phyloP scores from a whole-genome alignment of 2,888 invertebrate genomes.

The Drosophila mayaguana region DNA sequence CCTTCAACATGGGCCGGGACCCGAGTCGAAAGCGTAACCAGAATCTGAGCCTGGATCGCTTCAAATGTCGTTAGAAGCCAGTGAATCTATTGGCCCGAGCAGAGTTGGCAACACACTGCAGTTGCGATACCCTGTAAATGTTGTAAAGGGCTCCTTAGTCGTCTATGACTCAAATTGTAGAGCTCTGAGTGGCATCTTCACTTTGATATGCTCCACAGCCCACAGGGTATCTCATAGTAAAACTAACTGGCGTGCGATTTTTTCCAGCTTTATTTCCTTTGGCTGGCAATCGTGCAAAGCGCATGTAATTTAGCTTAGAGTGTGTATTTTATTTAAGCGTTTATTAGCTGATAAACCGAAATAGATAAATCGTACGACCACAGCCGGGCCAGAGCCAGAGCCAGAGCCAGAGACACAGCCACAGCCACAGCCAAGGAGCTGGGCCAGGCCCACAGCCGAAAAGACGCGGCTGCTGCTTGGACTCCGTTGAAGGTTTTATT shows the following conservation, averaged over 20 bases:
- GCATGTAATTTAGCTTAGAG: slow-evolving; percentile 76
- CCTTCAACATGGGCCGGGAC: slow-evolving; percentile 37
- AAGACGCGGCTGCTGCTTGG: slow-evolving; percentile 15
- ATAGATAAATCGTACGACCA: slow-evolving; percentile 68
- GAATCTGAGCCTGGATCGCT: slow-evolving; percentile 36
- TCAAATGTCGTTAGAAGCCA: slow-evolving; percentile 72
- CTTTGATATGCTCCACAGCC: not conserved
- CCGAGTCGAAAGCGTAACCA: not conserved
- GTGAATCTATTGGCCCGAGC: slow-evolving; percentile 20
- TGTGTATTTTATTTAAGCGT: slow-evolving; percentile 81
- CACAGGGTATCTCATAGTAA: slow-evolving; percentile 25
- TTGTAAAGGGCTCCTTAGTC: no score
- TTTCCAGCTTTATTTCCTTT: slow-evolving; percentile 25
- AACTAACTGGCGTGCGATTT: not conserved
- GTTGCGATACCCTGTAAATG: not conserved
- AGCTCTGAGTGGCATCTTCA: not conserved
- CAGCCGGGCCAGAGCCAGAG: not conserved
- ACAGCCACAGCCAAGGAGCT: not conserved
- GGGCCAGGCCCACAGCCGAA: slow-evolving; percentile 14
- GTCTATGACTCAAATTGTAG: no score
- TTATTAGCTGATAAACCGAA: slow-evolving; percentile 80
- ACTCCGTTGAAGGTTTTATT: slow-evolving; percentile 71
- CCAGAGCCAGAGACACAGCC: slow-evolving; percentile 15
- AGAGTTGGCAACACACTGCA: not conserved
- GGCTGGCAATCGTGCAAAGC: slow-evolving; percentile 57